Evolutionary conservation across 2,113 vertebrate species (phyloP), one percentile per base, ranked within the genome.

Genomic region (Dendrocopos noguchii): DNA sequence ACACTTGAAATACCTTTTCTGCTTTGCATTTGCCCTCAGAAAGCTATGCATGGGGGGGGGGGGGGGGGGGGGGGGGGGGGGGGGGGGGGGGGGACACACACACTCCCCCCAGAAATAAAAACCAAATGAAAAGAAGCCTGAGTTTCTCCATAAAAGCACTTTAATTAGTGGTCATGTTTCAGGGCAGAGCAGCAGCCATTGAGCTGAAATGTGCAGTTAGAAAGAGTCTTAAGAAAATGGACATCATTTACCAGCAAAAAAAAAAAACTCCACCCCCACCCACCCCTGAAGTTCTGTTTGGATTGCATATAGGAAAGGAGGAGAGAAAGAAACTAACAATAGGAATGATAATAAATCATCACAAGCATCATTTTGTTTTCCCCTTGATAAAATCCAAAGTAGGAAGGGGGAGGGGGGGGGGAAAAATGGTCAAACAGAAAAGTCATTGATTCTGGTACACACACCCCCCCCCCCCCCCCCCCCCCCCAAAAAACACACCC

Each of bases 81-180:
- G 39, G 33, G 42, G 42, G 91, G 68, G 93, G 36, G 36, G 36
- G 36, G 36, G 36, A 36, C 36, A 39, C 39, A 39, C 39, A 39
- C 39, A 39, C 39, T 10, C 39, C 39, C 39, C 39, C 39, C 42
- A 44, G 15, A 44, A 44, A 15, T 6, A 44, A 44, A 44, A 44
- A 44, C 14, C 14, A 44, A 44, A 15, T 44, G 14, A 44, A 44
- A 96, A 95, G 90, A 95, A 95, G 93, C 67, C 64, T 81, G 76
- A 82, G 39, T 80, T 95, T 89, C 71, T 95, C 93, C 96, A 91
- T 95, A 97, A 97, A 98, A 97, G 94, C 92, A 94, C 89, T 98
- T 98, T 98, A 98, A 97, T 98, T 91, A 96, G 94, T 97, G 92
- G 83, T 97, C 87, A 90, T 94, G 90, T 95, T 96, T 94, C 70